Base-by-base conservation (phyloP, 2,113 vertebrate species). In the Rhinogobius similis region DNA sequence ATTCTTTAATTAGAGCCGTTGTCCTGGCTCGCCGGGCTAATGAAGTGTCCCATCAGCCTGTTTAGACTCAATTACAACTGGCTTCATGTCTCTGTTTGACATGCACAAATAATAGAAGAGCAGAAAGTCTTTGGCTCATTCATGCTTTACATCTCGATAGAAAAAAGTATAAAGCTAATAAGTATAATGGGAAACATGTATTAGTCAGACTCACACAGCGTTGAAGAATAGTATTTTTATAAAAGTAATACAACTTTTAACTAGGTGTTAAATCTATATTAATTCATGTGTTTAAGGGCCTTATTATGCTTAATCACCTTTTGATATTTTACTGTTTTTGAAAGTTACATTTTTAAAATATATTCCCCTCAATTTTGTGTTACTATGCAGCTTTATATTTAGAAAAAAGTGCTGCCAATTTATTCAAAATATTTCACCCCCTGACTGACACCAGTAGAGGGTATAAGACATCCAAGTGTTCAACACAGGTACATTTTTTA, bases 1-100 rank as follows among this genome's bases (percentile, higher is more conserved):
- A 81, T 20, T 55, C 63, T 66, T 72, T 80, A 82, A 83, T 81
- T 77, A 72, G 46, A 0, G 32, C 46, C 4, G 12, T 14, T 55
- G 36, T 50, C 66, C 32, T 27, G 39, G 41, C 67, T 81, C 41
- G 0, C 36, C 48, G 4, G 56, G 64, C 27, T 74, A 72, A 81
- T 70, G 65, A 78, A 76, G 50, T 68, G 71, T 71, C 64, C 68
- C 7, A 29, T 71, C 71, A 68, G 68, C 36, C 65, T 21, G 46
- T 72, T 43, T 53, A 58, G 56, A 61, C 70, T 67, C 44, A 9
- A 81, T 65, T 38, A 55, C 50, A 44, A 38, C 12, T 5, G 38
- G 59, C 20, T 70, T 39, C 5, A 39, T 56, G 27, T 55, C 8
- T 63, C 5, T 6, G 39, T 63, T 39, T 68, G 48, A 63, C 62